These are phyloP conservation scores for Strongylocentrotus purpuratus DNA, from an alignment of 35 echinoderm and acorn worm genomes.

Conservation along the genomic window DNA sequence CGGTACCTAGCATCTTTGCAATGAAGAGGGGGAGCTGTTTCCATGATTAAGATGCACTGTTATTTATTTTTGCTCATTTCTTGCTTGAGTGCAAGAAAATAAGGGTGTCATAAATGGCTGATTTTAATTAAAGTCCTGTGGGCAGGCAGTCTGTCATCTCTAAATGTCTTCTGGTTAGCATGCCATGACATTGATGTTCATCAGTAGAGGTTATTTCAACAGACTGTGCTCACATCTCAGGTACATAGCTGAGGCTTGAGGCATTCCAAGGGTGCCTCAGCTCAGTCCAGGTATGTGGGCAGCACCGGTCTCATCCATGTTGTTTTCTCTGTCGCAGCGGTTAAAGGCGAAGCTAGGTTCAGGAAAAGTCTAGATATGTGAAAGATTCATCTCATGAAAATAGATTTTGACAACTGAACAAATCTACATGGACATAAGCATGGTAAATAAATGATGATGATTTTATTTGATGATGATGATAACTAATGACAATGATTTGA, in stretches of 20 bases:
- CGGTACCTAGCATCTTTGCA: too few relatives aligned
- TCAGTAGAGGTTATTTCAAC: constrained; percentile 2
- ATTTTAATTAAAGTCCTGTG: not conserved
- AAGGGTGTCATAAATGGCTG: not conserved
- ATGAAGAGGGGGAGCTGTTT: too few relatives aligned
- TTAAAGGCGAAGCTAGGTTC: too few relatives aligned
- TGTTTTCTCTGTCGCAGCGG: not conserved
- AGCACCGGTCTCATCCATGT: not conserved
- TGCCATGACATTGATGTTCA: constrained; percentile 1
- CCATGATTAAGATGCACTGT: not conserved
- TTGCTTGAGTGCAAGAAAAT: not conserved
- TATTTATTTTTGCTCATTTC: not conserved
- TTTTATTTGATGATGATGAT: too few relatives aligned
- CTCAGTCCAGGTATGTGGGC: not conserved
- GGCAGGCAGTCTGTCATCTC: not conserved
- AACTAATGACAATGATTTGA: too few relatives aligned
- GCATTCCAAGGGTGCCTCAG: not conserved
- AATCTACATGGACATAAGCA: too few relatives aligned
- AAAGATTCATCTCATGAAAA: not conserved
- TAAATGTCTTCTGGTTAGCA: constrained; percentile 5
- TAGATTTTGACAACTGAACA: too few relatives aligned
- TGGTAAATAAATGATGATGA: too few relatives aligned
- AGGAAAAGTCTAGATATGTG: not conserved
- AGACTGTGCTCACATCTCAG: constrained; percentile 9
- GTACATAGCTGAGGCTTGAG: not conserved